These are phyloP conservation scores for Crocuta crocuta DNA, from an alignment of 2,113 vertebrate genomes.

Conservation along the genomic window DNA sequence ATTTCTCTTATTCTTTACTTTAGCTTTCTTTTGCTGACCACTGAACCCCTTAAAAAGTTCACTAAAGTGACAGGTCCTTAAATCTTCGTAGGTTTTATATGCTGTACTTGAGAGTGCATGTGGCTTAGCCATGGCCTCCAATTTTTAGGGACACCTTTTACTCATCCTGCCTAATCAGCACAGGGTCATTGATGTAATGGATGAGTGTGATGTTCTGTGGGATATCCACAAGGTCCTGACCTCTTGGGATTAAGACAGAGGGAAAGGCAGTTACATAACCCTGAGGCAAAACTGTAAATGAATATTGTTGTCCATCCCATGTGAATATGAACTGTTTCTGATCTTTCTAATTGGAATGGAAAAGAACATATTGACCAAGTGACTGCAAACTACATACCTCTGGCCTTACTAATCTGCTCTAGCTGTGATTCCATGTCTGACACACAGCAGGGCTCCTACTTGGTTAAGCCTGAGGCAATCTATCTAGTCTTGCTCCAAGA, in stretches of 20 bases:
- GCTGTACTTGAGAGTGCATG: not conserved
- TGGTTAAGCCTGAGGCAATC: not conserved
- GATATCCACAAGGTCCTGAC: not conserved
- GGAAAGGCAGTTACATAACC: not conserved
- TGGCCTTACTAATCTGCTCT: not conserved
- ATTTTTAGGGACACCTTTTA: not conserved
- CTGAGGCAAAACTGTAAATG: not conserved
- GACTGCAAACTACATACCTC: not conserved
- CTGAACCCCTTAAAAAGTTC: not conserved
- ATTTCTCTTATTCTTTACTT: not conserved
- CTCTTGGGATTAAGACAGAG: not conserved
- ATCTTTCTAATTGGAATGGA: not conserved
- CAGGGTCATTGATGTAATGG: fast-evolving
- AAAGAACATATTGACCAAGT: not conserved
- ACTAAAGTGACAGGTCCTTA: not conserved
- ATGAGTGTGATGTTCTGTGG: not conserved
- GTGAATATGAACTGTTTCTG: not conserved
- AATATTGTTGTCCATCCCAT: not conserved
- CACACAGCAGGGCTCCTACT: not conserved
- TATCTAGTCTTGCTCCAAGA: not conserved
- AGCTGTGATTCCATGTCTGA: not conserved
- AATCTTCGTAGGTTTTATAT: not conserved
- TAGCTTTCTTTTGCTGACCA: not conserved
- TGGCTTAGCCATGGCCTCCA: not conserved
- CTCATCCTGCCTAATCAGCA: not conserved